Percentiles rank a stretch among this genome's conserved stretches.
Evolutionary conservation across 2,797 vertebrate species (phyloP).

Genomic region (Threskiornis aethiopicus): DNA sequence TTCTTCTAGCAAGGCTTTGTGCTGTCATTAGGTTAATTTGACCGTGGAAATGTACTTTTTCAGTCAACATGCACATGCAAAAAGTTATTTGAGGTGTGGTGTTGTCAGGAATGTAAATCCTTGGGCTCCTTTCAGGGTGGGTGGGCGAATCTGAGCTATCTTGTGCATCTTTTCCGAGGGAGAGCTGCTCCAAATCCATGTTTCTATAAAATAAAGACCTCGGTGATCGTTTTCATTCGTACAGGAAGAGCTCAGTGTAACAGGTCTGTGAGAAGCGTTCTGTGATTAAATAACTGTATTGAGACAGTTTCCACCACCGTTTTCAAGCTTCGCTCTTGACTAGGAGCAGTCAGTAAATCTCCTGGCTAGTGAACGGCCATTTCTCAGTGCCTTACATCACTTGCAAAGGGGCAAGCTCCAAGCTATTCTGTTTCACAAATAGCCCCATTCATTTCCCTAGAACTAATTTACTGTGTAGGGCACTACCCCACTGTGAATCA

Average conservation of each 20-base stretch:
- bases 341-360: neutral
- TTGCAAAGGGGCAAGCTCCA: neutral
- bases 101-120: accelerated
- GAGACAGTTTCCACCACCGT: neutral
- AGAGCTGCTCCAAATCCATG: neutral
- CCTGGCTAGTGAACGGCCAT: neutral
- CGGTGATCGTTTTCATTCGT: accelerated
- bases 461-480: neutral
- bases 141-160: neutral
- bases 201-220: neutral
- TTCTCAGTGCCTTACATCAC: neutral
- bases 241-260: neutral
- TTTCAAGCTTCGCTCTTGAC: neutral
- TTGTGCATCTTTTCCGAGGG: accelerated
- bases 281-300: neutral
- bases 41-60: accelerated
- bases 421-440: slow-evolving; percentile 17
- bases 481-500: neutral
- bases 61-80: accelerated
- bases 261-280: neutral
- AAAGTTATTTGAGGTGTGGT: neutral
- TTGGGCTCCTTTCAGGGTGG: neutral
- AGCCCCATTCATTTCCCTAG: neutral
- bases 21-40: accelerated
- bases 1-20: neutral